These are phyloP conservation scores for Gopherus evgoodei DNA, from an alignment of 2,113 vertebrate species.

Conservation along the genomic window DNA sequence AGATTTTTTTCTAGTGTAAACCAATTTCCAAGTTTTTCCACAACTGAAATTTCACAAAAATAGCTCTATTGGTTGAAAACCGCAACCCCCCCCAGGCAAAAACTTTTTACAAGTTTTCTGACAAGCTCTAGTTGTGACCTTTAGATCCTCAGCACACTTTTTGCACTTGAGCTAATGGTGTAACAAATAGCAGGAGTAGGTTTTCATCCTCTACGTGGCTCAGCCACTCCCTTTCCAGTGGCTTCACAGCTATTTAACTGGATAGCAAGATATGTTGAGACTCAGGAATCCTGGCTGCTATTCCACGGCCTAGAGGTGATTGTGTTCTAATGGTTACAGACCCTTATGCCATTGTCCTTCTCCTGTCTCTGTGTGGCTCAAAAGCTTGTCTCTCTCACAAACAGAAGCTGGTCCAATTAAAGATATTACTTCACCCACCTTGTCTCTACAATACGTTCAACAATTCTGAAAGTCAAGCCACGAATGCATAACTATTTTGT, in stretches of 20 bases:
- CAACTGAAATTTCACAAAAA: no score
- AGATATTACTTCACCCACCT: not conserved
- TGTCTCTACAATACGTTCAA: not conserved
- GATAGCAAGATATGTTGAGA: not conserved
- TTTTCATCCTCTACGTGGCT: not conserved
- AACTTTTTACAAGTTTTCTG: no score
- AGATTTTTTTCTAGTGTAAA: no score
- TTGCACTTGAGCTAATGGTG: not conserved
- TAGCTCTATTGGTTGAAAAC: no score
- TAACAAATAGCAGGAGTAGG: not conserved
- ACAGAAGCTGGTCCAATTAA: no score
- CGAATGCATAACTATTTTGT: not conserved
- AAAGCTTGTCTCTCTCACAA: no score
- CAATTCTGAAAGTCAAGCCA: not conserved
- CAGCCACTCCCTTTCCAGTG: not conserved
- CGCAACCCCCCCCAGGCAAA: fast-evolving
- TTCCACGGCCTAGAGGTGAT: not conserved
- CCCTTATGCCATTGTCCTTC: not conserved
- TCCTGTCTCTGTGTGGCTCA: no score
- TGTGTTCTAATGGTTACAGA: not conserved
- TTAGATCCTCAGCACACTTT: not conserved
- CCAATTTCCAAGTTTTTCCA: no score
- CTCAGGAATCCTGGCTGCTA: not conserved
- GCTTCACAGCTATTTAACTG: not conserved
- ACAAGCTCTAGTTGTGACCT: not conserved